Percentiles rank a stretch among this genome's conserved stretches.
phyloP scores from a whole-genome alignment of 1,140 invertebrate species.

The Nymphalis io region DNA sequence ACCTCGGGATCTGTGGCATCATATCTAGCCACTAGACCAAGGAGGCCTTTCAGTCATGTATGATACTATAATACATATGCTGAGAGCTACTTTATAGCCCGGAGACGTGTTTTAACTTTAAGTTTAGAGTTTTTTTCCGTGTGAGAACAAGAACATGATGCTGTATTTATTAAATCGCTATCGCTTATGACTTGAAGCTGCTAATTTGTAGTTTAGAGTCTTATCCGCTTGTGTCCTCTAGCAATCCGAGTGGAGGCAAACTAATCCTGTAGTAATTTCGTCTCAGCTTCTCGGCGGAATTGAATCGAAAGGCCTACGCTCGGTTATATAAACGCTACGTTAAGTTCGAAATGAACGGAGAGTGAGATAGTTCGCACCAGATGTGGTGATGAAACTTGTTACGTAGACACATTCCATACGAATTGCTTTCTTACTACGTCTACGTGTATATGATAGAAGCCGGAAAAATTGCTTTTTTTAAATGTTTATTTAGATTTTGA shows the following conservation, averaged over 20 bases:
- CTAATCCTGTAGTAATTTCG: slow-evolving; percentile 54
- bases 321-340: slow-evolving; percentile 19
- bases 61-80: no score
- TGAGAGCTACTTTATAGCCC: no score
- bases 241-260: slow-evolving; percentile 51
- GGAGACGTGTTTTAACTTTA: no score
- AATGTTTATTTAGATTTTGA: no score
- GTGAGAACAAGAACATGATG: no score
- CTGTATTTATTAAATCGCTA: no score
- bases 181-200: slow-evolving; percentile 1
- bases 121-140: no score
- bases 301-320: slow-evolving; percentile 43
- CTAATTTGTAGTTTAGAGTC: slow-evolving; percentile 50
- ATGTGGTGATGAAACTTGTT: not conserved
- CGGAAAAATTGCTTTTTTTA: no score
- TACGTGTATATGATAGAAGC: no score
- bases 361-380: not conserved
- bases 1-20: no score
- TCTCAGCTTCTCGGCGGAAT: slow-evolving; percentile 46
- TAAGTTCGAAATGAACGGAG: slow-evolving; percentile 14
- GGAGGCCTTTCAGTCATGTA: no score
- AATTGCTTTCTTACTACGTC: not conserved
- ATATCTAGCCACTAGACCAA: no score
- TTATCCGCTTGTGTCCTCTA: slow-evolving; percentile 50
- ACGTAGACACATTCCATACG: not conserved